These are phyloP conservation scores for Myotis findleyi DNA, from an alignment of 2,797 vertebrate species.

Conservation along the genomic window DNA sequence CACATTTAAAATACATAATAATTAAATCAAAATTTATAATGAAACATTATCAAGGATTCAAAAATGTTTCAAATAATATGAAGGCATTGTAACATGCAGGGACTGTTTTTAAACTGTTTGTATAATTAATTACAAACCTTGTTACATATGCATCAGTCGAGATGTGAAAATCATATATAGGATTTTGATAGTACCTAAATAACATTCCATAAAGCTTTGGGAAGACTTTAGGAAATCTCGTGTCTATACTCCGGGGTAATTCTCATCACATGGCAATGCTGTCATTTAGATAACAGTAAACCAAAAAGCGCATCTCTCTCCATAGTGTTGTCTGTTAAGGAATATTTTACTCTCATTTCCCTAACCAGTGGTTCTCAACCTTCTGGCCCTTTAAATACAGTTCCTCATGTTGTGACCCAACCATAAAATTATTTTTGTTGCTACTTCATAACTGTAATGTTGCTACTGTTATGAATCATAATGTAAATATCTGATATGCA, in stretches of 20 bases:
- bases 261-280: neutral
- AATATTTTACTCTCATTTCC: neutral
- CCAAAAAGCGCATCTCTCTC: neutral
- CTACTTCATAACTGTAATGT: too few species aligned
- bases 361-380: too few species aligned
- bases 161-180: neutral
- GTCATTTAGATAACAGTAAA: neutral
- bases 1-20: neutral
- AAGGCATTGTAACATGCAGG: neutral
- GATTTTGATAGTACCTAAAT: neutral
- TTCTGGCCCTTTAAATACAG: too few species aligned
- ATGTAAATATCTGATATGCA: too few species aligned
- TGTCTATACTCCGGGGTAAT: neutral
- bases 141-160: neutral
- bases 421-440: too few species aligned
- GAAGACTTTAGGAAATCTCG: neutral
- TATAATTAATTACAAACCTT: neutral
- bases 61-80: neutral
- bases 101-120: neutral
- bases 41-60: neutral
- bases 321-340: neutral
- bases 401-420: too few species aligned
- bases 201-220: neutral
- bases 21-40: neutral
- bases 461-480: too few species aligned